These are phyloP conservation scores for Silurus lanzhouensis DNA, from an alignment of 2,797 vertebrate species.

Conservation along the genomic window DNA sequence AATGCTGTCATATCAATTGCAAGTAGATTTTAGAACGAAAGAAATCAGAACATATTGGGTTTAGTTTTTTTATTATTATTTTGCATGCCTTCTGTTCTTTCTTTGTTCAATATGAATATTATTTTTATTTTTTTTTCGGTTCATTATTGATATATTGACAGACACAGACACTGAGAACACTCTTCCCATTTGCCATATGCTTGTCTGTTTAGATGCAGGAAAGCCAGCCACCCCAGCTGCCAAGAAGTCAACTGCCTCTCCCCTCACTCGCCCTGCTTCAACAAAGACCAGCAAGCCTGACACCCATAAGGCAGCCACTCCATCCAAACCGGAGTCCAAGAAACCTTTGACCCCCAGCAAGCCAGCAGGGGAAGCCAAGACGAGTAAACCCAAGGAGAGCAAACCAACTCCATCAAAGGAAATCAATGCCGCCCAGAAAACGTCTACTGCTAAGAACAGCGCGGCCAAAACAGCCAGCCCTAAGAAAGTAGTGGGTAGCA, in stretches of 20 bases:
- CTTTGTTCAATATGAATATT: not conserved
- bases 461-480: constrained; percentile 68
- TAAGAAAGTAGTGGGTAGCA: constrained; percentile 77
- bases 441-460: constrained; percentile 61
- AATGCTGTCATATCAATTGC: not conserved
- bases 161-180: not conserved
- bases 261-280: constrained; percentile 65
- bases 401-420: constrained; percentile 69
- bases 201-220: constrained; percentile 68
- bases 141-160: not conserved
- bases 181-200: constrained; percentile 15
- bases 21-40: not conserved
- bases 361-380: constrained; percentile 67
- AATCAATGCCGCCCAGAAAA: constrained; percentile 55
- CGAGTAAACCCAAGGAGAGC: constrained; percentile 65
- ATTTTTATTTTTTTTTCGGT: not conserved
- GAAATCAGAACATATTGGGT: too few relatives aligned
- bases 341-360: constrained; percentile 64
- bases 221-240: constrained; percentile 68
- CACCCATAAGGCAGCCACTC: constrained; percentile 64
- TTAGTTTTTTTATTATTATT: not conserved
- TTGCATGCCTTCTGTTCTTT: too few relatives aligned
- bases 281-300: constrained; percentile 72
- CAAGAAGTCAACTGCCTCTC: constrained; percentile 71
- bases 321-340: constrained; percentile 66